Conservation (phyloP, 2,113 vertebrate species). For the Heterotilapia buettikoferi region DNA sequence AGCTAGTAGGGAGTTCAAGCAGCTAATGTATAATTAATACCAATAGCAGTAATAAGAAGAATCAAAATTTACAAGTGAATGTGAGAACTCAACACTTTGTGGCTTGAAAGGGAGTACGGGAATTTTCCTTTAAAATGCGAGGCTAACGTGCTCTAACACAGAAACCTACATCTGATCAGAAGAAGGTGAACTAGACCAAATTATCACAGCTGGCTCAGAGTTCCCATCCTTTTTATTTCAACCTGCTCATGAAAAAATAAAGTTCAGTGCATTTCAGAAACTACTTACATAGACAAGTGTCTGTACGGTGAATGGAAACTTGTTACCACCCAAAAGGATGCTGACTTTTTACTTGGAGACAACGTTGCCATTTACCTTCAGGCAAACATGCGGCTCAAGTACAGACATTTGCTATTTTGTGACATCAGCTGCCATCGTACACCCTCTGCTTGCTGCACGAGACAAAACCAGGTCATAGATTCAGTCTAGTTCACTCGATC, state of each 20-base stretch:
- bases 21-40: constrained; percentile 46
- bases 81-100: constrained; percentile 28
- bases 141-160: constrained; percentile 44
- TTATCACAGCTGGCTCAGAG: constrained; percentile 58
- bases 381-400: constrained; percentile 27
- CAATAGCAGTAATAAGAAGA: constrained; percentile 34
- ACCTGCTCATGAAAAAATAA: constrained; percentile 24
- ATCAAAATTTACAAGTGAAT: constrained; percentile 53
- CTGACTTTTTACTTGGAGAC: not conserved
- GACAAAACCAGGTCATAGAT: constrained; percentile 65
- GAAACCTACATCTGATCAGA: constrained; percentile 35
- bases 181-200: constrained; percentile 72
- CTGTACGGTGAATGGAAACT: constrained; percentile 21
- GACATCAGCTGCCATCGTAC: constrained; percentile 6
- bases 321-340: not conserved
- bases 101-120: constrained; percentile 5
- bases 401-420: constrained; percentile 62
- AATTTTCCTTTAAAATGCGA: constrained; percentile 48
- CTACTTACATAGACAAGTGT: constrained; percentile 33
- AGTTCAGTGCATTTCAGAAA: constrained; percentile 69
- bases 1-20: constrained; percentile 54
- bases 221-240: constrained; percentile 48
- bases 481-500: constrained; percentile 72
- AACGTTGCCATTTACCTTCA: not conserved
- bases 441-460: not conserved